Evolutionary conservation across 1,140 invertebrate species (phyloP), one percentile per base, ranked within the genome.

Genomic region (Lineus longissimus): DNA sequence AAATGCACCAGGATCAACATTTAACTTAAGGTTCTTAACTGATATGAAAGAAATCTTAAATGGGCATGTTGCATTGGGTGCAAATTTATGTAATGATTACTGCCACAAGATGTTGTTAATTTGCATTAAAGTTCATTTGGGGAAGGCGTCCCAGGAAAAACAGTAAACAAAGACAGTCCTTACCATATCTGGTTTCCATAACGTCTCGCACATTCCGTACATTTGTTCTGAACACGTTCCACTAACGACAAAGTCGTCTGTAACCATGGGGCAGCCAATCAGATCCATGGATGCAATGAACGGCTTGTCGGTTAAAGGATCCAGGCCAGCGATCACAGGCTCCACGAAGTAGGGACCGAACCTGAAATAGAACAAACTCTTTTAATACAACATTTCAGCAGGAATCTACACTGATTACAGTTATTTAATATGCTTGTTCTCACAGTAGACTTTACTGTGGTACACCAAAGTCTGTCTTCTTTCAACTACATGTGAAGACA

Each of bases 261-360:
- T 91, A 64, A 88, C 85, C 84, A 91, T 93, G 4, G 88, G 85
- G 76, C 92, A 96, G 13, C 96, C 96, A 84, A 95, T 92, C 65
- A 97, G 82, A 85, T 99, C 97, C 89, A 97, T 93, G 67, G 89
- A 90, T 69, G 89, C 92, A 56, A 99, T 89, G 77, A 89, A 99
- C 1, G 96, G 95, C 74, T 96, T 87, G 74, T 86, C 86, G 0
- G 92, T 95, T 55, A 88, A 87, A 0, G 92, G 90, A 78, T 97
- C 90, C 13, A 99, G 80, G 15, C 96, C 97, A 63, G 95, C 97
- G 70, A 99, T 88, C 0, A 99, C 88, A 4, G 97, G 96, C 75
- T 97, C 94, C 61, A 98, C 89, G 83, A 99, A 98, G 79, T 96
- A 99, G 0, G 95, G 94, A 0, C 97, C 97, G 85, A 99, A 99